Conservation (phyloP, 30 jellyfish, hydroid and myxozoan species). For the Hydractinia echinata region DNA sequence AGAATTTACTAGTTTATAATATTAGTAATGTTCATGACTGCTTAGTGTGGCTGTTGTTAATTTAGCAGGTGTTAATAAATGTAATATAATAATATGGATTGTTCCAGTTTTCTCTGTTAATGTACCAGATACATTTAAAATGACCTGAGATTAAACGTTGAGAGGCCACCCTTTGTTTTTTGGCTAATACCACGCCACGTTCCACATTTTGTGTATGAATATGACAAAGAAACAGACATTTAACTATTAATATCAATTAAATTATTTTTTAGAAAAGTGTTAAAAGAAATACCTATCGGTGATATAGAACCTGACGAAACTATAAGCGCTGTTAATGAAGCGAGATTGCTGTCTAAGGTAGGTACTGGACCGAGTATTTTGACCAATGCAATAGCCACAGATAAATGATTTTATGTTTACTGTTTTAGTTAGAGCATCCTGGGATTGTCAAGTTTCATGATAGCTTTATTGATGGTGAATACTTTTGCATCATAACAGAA, state of each 20-base stretch:
- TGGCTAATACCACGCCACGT: too few relatives aligned
- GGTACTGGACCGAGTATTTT: not conserved
- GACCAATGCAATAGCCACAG: not conserved
- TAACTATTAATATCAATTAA: not conserved
- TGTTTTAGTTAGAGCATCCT: conserved; percentile 67
- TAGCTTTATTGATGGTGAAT: conserved; percentile 69
- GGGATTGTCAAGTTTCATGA: conserved; percentile 84
- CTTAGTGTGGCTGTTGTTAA: too few relatives aligned
- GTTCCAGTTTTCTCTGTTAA: too few relatives aligned
- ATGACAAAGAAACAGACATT: too few relatives aligned
- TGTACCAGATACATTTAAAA: too few relatives aligned
- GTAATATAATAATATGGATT: too few relatives aligned
- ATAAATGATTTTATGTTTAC: not conserved
- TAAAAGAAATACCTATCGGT: conserved; percentile 78
- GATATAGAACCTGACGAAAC: conserved; percentile 81
- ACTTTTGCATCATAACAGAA: conserved; percentile 69
- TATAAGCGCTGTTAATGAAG: conserved; percentile 79
- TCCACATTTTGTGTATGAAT: too few relatives aligned
- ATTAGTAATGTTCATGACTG: too few relatives aligned
- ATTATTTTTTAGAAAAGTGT: conserved; percentile 49
- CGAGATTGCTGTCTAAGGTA: conserved; percentile 75
- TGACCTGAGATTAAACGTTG: too few relatives aligned
- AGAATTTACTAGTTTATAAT: too few relatives aligned
- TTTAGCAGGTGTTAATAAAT: too few relatives aligned
- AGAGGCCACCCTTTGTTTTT: too few relatives aligned